Base-by-base conservation (phyloP, 2,113 vertebrate species). In the Cryptomyrus ogoouensis region DNA sequence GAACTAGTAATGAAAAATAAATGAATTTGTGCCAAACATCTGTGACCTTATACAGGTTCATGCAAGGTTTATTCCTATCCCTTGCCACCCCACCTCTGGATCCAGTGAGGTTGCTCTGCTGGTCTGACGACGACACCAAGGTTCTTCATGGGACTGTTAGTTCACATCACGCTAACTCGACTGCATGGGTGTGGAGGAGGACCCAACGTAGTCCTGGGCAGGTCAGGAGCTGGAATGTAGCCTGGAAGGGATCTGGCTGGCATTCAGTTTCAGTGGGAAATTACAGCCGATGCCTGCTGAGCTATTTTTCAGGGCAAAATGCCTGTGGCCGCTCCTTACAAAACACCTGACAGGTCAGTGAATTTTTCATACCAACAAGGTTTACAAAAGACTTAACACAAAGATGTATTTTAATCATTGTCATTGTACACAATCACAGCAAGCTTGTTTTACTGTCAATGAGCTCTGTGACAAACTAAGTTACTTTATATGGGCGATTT, bases 301-400 rank as follows among this genome's bases (percentile, higher is more conserved):
- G 31, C n/a, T 44, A 50, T 62, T 70, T 31, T 84, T 84, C n/a
- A 49, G 62, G 66, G 35, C 1, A 42, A 80, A 35, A 19, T 80
- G 74, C 74, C 74, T 35, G 19, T 12, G 50, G 88, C 70, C 24
- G 10, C 47, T 53, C 27, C 15, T 42, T 27, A 47, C 19, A 27
- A 83, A 77, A 35, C 47, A 89, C 70, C 46, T 89, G 88, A 70
- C 62, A 27, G 27, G 62, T 50, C 66, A 88, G 58, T 27, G 88
- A 44, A 74, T 80, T 88, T 80, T 24, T 49, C 46, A 80, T 17
- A 50, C 24, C 70, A 53, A 89, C 31, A 53, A 80, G 46, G 49
- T 31, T 87, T 35, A 89, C 27, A 50, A 58, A 66, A 47, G 53
- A 46, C 24, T 21, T n/a, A 44, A 47, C 21, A 66, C 39, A 21